These are phyloP conservation scores for Gorsachius magnificus DNA, from an alignment of 2,797 vertebrate genomes.

Conservation along the genomic window DNA sequence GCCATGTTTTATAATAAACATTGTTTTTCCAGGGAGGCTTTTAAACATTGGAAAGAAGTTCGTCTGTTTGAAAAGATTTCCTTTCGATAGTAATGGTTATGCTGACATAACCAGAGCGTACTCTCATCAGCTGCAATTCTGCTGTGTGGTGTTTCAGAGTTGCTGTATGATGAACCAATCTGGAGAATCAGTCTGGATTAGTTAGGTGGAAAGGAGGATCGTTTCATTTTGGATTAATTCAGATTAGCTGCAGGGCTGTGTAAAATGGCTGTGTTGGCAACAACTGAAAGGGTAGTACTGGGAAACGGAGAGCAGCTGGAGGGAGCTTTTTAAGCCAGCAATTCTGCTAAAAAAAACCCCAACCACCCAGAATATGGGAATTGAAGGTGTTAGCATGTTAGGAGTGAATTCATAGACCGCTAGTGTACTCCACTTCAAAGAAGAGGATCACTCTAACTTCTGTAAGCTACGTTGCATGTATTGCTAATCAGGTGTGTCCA, in stretches of 20 bases:
- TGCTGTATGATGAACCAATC: background rate
- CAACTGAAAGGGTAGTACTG: background rate
- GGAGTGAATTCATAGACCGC: background rate
- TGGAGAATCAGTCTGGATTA: background rate
- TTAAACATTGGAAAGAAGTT: background rate
- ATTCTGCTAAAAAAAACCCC: background rate
- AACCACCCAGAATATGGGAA: background rate
- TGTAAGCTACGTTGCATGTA: background rate
- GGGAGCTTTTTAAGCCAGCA: background rate
- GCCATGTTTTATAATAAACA: background rate
- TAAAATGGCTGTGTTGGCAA: background rate
- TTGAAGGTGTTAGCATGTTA: background rate
- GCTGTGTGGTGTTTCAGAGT: background rate
- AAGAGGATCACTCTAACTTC: background rate
- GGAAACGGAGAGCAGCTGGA: background rate
- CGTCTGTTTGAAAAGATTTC: background rate
- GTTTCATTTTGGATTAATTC: background rate
- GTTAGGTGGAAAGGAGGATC: background rate
- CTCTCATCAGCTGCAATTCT: background rate
- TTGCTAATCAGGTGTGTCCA: slow-evolving; percentile 52
- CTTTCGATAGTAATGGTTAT: background rate
- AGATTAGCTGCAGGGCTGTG: background rate
- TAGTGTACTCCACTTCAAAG: background rate
- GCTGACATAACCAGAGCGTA: background rate
- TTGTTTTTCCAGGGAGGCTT: background rate